Conservation (phyloP, 2,888 invertebrate species). For the Ceratothoa steindachneri region DNA sequence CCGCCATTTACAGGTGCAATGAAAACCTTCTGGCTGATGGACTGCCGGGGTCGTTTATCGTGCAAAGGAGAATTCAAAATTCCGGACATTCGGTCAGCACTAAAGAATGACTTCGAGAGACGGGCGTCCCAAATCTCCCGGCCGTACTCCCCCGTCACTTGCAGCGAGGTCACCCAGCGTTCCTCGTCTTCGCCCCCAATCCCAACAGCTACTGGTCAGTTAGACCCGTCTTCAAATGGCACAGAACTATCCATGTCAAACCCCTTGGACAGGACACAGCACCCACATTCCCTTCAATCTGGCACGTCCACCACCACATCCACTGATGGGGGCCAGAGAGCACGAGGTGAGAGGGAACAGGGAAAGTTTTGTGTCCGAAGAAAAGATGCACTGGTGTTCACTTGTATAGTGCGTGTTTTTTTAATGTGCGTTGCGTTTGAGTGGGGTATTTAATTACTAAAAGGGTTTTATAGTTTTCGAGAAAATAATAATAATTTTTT, state of each 20-base stretch:
- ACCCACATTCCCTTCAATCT: not conserved
- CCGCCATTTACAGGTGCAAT: constrained; percentile 71
- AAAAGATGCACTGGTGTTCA: not conserved
- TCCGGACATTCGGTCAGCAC: constrained; percentile 18
- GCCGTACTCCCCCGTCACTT: constrained; percentile 42
- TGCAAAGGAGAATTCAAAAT: constrained; percentile 28
- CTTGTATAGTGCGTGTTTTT: too few relatives aligned
- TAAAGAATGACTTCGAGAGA: not conserved
- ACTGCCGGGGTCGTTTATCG: constrained; percentile 62
- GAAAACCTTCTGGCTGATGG: constrained; percentile 84
- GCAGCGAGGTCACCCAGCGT: constrained; percentile 31
- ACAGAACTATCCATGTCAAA: not conserved
- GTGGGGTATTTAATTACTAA: too few relatives aligned
- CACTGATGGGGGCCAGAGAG: not conserved
- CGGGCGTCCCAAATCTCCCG: constrained; percentile 32
- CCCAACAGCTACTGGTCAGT: constrained; percentile 12
- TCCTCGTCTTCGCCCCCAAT: constrained; percentile 20
- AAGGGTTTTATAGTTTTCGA: too few relatives aligned
- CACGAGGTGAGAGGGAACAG: not conserved
- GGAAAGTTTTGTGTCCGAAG: too few relatives aligned
- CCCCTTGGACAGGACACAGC: too few relatives aligned
- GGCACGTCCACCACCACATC: not conserved
- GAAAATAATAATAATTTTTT: too few relatives aligned
- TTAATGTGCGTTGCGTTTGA: too few relatives aligned
- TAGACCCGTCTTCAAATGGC: not conserved